A percentile compares a stretch with the other conserved stretches of the same genome.
Conservation (phyloP, 2,888 invertebrate species). For the Eilema depressum region DNA sequence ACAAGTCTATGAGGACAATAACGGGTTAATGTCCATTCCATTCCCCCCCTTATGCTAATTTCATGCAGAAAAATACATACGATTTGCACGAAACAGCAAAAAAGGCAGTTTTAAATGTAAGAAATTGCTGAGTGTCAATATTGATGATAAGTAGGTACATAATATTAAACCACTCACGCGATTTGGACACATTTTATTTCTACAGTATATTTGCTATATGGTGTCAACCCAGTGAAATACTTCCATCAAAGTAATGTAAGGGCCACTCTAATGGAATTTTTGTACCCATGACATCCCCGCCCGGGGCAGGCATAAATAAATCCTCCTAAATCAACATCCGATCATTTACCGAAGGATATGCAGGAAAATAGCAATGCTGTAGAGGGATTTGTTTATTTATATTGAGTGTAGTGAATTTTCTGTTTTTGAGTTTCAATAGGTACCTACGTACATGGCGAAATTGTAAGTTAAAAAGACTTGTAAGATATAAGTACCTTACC, state of each 20-base stretch:
- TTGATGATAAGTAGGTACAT: no score
- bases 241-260: slow-evolving; percentile 36
- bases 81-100: no score
- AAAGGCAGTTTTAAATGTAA: no score
- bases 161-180: no score
- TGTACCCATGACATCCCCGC: slow-evolving; percentile 39
- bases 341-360: slow-evolving; percentile 30
- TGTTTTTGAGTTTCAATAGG: background rate
- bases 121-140: no score
- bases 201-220: slow-evolving; percentile 6
- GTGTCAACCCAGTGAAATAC: slow-evolving; percentile 9
- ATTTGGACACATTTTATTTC: no score
- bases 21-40: no score
- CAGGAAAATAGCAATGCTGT: slow-evolving; percentile 27
- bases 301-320: slow-evolving; percentile 47
- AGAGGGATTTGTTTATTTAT: background rate
- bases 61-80: no score
- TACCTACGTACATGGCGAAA: no score
- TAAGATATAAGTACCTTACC: no score
- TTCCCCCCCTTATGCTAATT: no score
- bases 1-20: no score
- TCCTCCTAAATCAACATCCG: slow-evolving; percentile 52
- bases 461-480: background rate
- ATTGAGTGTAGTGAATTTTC: background rate
- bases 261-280: slow-evolving; percentile 49